Percentiles rank a stretch among this genome's conserved stretches.
Conservation (phyloP, 2,888 invertebrate species). For the Colostygia pectinataria region DNA sequence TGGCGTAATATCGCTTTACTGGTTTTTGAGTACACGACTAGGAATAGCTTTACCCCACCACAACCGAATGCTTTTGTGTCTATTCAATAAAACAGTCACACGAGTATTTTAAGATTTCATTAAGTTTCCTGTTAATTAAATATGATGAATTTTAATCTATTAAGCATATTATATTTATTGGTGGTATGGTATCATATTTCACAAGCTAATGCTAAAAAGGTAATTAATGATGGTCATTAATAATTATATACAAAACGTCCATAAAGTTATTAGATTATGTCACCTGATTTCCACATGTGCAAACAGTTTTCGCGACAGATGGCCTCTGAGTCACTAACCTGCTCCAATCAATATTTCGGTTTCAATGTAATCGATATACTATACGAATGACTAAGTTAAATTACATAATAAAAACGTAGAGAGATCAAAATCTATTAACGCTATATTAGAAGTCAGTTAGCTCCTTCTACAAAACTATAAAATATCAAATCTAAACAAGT, state of each 20-base stretch:
- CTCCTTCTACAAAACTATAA: conserved; percentile 48
- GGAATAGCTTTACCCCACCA: no score
- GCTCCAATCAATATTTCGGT: conserved; percentile 58
- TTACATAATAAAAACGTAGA: conserved; percentile 37
- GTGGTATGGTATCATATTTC: conserved; percentile 61
- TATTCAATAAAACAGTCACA: no score
- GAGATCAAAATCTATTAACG: conserved; percentile 34
- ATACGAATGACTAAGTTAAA: no score
- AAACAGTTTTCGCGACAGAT: conserved; percentile 78
- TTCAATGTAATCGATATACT: conserved; percentile 64
- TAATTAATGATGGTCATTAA: conserved; percentile 59
- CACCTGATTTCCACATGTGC: conserved; percentile 69
- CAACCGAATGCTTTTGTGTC: no score
- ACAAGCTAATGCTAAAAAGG: conserved; percentile 51
- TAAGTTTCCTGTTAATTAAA: conserved; percentile 12
- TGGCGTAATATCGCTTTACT: no score
- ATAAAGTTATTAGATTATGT: conserved; percentile 56
- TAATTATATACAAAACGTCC: conserved; percentile 52
- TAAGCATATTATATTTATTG: conserved; percentile 23
- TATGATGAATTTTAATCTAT: conserved; percentile 11
- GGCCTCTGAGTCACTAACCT: conserved; percentile 78
- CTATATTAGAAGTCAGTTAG: conserved; percentile 41
- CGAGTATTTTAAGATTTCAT: no score
- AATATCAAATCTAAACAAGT: conserved; percentile 53
- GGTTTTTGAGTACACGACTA: no score